Conservation (phyloP, 2,797 vertebrate genomes). For the Onychomys leucogaster region DNA sequence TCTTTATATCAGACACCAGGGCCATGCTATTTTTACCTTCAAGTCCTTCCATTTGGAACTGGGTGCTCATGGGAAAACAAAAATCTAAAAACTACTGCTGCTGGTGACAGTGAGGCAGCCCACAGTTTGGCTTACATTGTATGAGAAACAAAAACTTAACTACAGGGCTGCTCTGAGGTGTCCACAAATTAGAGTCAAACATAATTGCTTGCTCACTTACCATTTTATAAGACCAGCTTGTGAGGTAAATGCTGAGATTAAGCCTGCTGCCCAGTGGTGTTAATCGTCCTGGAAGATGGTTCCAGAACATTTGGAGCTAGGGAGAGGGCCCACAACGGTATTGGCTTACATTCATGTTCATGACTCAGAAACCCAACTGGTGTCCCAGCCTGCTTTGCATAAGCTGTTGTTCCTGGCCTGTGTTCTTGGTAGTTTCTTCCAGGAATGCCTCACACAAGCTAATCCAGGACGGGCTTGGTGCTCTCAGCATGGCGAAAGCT, state of each 20-base stretch:
- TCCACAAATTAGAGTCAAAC: background rate
- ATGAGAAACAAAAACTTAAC: background rate
- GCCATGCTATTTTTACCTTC: background rate
- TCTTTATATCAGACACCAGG: background rate
- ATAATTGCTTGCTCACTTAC: background rate
- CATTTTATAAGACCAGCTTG: background rate
- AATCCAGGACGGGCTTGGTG: background rate
- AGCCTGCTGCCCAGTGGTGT: background rate
- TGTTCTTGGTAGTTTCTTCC: background rate
- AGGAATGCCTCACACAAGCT: background rate
- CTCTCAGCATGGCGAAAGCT: background rate
- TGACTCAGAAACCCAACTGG: constrained; percentile 36
- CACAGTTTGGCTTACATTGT: background rate
- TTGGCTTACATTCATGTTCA: background rate
- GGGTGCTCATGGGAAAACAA: background rate
- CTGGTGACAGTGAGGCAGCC: background rate
- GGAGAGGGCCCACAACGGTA: background rate
- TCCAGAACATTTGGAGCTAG: background rate
- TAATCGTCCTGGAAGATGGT: background rate
- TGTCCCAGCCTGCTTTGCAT: background rate
- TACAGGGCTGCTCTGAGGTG: background rate
- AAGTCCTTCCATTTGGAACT: background rate
- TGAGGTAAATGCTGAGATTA: constrained; percentile 9
- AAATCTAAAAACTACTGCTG: background rate
- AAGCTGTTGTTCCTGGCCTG: background rate